phyloP scores from a whole-genome alignment of 1,140 invertebrate genomes.

The Achatina immaculata region DNA sequence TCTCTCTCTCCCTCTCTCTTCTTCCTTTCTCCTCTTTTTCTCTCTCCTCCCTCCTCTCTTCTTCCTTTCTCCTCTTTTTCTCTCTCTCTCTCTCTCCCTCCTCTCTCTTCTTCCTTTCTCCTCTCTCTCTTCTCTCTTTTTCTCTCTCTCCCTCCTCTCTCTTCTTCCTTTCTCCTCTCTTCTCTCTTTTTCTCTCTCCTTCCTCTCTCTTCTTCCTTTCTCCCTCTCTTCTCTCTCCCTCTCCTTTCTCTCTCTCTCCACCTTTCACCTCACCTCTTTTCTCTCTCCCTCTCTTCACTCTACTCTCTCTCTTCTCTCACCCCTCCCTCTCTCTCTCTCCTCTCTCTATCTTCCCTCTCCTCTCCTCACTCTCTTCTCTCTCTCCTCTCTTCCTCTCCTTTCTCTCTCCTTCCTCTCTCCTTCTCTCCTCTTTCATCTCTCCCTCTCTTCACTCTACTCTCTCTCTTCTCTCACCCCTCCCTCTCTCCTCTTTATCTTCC shows the following conservation, averaged over 20 bases:
- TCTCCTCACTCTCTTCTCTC: background rate
- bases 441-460: too few species aligned
- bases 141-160: background rate
- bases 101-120: background rate
- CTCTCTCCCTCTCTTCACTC: too few species aligned
- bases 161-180: constrained; percentile 5
- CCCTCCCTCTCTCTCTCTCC: too few species aligned
- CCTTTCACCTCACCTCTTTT: too few species aligned
- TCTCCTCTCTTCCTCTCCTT: background rate
- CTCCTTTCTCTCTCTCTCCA: too few species aligned
- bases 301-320: background rate
- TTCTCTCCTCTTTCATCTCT: background rate
- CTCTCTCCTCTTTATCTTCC: too few species aligned
- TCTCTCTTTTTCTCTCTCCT: too few species aligned
- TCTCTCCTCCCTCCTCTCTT: background rate
- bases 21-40: background rate
- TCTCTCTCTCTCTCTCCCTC: background rate
- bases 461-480: too few species aligned
- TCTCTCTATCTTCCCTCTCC: background rate
- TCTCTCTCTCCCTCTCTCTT: background rate
- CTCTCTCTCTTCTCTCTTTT: background rate
- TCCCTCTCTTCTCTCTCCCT: too few species aligned
- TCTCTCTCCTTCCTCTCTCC: background rate
- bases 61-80: background rate
- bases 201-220: too few species aligned